A percentile compares a stretch with the other conserved stretches of the same genome.
Conservation (phyloP, 2,888 invertebrate species). For the Augiades crinisus region DNA sequence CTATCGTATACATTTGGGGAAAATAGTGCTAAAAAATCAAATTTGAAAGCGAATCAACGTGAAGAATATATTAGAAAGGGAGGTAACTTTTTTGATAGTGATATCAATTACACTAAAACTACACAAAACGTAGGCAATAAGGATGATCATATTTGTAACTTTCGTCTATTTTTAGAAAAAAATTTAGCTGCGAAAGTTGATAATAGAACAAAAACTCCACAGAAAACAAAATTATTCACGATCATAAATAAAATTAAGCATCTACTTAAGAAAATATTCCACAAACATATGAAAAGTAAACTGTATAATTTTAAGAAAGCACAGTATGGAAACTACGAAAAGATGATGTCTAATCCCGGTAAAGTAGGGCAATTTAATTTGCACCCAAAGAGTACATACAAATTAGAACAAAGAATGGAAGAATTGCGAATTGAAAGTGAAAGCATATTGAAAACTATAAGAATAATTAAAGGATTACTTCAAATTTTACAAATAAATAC, state of each 20-base stretch:
- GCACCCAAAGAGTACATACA: slow-evolving; percentile 37
- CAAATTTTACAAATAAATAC: slow-evolving; percentile 32
- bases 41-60: background rate
- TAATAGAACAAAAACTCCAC: slow-evolving; percentile 24
- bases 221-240: slow-evolving; percentile 39
- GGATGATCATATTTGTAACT: slow-evolving; percentile 1
- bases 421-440: slow-evolving; percentile 49
- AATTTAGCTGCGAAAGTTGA: slow-evolving; percentile 28
- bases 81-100: background rate
- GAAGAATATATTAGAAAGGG: background rate
- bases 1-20: background rate
- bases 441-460: slow-evolving; percentile 50
- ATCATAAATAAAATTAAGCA: slow-evolving; percentile 50
- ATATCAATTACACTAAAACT: background rate
- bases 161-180: background rate
- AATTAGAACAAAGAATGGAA: slow-evolving; percentile 47
- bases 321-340: slow-evolving; percentile 36
- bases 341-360: slow-evolving; percentile 50
- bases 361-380: slow-evolving; percentile 48
- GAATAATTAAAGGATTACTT: slow-evolving; percentile 55
- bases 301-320: slow-evolving; percentile 27
- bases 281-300: slow-evolving; percentile 32
- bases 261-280: slow-evolving; percentile 51
- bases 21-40: background rate
- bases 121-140: background rate